Conservation (phyloP, 1,140 invertebrate genomes). For the Penaeus indicus region DNA sequence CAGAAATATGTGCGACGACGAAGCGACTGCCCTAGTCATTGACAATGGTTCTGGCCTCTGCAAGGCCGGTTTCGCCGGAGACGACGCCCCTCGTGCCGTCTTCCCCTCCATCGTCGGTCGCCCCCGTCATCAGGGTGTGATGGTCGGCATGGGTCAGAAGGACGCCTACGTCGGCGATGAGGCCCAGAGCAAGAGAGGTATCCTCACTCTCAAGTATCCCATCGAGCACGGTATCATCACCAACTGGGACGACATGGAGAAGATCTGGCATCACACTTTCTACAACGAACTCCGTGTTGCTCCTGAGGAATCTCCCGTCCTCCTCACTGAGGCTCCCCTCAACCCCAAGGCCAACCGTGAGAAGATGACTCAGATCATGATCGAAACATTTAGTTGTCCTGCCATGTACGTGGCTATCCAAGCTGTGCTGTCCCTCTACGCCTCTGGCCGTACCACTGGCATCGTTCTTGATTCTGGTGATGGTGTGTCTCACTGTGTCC, state of each 20-base stretch:
- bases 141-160: conserved; percentile 99
- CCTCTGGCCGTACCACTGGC: conserved; percentile 55
- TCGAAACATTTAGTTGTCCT: background rate
- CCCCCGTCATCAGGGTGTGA: conserved; percentile 88
- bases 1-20: too few species aligned
- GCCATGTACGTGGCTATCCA: conserved; percentile 58
- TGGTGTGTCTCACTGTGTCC: conserved; percentile 47
- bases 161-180: conserved; percentile 86
- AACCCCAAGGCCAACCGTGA: conserved; percentile 90
- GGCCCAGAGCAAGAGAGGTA: conserved; percentile 73
- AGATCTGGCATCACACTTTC: conserved; percentile 96
- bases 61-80: conserved; percentile 23
- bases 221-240: conserved; percentile 66
- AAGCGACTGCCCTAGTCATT: too few species aligned
- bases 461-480: conserved; percentile 52
- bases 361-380: conserved; percentile 78
- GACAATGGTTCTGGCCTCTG: conserved; percentile 4
- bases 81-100: conserved; percentile 18
- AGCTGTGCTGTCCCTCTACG: conserved; percentile 53
- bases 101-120: conserved; percentile 72
- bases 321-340: conserved; percentile 89
- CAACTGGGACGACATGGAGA: conserved; percentile 84
- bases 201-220: conserved; percentile 69
- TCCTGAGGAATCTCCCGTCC: conserved; percentile 91
- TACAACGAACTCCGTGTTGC: conserved; percentile 96